Conservation (phyloP, 2,113 vertebrate species). For the Centropristis striata region DNA sequence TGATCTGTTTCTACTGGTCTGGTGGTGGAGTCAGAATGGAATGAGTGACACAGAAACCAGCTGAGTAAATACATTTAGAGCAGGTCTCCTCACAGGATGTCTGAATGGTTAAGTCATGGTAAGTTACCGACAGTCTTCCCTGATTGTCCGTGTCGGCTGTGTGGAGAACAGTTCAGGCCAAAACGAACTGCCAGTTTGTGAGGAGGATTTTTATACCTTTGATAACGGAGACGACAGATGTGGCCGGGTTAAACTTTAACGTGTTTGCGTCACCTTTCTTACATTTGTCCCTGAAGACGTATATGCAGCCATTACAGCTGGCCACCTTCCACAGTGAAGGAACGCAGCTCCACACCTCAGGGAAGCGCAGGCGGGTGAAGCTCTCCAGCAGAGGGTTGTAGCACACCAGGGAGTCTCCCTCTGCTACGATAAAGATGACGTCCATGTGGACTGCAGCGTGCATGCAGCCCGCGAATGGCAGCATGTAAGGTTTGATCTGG, state of each 20-base stretch:
- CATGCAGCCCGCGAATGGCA: conserved; percentile 97
- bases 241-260: conserved; percentile 97
- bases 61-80: conserved; percentile 54
- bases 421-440: conserved; percentile 95
- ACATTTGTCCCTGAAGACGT: conserved; percentile 96
- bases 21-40: conserved; percentile 32
- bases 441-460: conserved; percentile 97
- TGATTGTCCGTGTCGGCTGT: conserved; percentile 43
- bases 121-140: conserved; percentile 39
- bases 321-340: conserved; percentile 98
- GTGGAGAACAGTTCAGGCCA: conserved; percentile 86
- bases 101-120: conserved; percentile 41
- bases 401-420: conserved; percentile 96
- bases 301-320: conserved; percentile 98
- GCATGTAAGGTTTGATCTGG: conserved; percentile 93
- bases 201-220: conserved; percentile 96
- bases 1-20: conserved; percentile 16
- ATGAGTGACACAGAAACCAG: conserved; percentile 54
- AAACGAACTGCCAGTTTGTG: conserved; percentile 97
- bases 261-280: conserved; percentile 98
- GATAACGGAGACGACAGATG: conserved; percentile 94
- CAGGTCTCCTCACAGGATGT: conserved; percentile 34
- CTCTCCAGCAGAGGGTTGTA: conserved; percentile 98
- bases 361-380: conserved; percentile 96
- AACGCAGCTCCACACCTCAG: conserved; percentile 95